A percentile compares a stretch with the other conserved stretches of the same genome.
These are phyloP conservation scores for Drosophila ficusphila DNA, from an alignment of 1,140 invertebrate species.

Conservation along the genomic window DNA sequence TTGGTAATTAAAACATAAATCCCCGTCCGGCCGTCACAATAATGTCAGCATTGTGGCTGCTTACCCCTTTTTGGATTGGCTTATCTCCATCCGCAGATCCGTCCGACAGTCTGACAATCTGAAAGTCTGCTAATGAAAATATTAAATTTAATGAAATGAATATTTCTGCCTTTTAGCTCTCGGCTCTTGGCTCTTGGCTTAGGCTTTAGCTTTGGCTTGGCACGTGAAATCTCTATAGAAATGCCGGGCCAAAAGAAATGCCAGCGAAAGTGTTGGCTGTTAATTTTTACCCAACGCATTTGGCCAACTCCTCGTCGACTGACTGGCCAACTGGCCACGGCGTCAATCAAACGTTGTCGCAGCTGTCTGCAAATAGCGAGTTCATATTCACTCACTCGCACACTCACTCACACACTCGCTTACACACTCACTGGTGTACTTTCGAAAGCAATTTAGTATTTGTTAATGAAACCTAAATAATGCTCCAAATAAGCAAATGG, in stretches of 20 bases:
- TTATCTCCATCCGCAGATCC: conserved; percentile 57
- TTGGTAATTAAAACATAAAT: conserved; percentile 71
- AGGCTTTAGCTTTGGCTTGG: conserved; percentile 6
- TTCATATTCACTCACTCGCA: conserved; percentile 31
- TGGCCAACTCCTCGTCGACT: conserved; percentile 42
- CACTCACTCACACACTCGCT: conserved; percentile 9
- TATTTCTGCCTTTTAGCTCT: conserved; percentile 59
- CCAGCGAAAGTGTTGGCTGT: conserved; percentile 72
- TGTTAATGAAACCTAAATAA: conserved; percentile 79
- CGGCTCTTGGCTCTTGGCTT: too few relatives aligned
- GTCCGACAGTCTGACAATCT: conserved; percentile 41
- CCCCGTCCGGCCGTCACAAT: conserved; percentile 55
- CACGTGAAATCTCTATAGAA: conserved; percentile 43
- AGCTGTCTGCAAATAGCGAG: conserved; percentile 33
- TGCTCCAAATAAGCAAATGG: conserved; percentile 79
- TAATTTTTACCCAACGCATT: conserved; percentile 72
- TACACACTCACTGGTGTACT: conserved; percentile 32
- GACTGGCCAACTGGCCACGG: conserved; percentile 34
- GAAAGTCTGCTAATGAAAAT: conserved; percentile 78
- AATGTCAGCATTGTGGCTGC: conserved; percentile 41
- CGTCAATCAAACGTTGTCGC: conserved; percentile 72
- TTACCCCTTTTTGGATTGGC: conserved; percentile 32
- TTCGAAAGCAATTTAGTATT: conserved; percentile 79
- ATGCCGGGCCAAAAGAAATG: conserved; percentile 56
- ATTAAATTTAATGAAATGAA: conserved; percentile 80